phyloP scores from a whole-genome alignment of 1,140 invertebrate species.

The Danaus plexippus region DNA sequence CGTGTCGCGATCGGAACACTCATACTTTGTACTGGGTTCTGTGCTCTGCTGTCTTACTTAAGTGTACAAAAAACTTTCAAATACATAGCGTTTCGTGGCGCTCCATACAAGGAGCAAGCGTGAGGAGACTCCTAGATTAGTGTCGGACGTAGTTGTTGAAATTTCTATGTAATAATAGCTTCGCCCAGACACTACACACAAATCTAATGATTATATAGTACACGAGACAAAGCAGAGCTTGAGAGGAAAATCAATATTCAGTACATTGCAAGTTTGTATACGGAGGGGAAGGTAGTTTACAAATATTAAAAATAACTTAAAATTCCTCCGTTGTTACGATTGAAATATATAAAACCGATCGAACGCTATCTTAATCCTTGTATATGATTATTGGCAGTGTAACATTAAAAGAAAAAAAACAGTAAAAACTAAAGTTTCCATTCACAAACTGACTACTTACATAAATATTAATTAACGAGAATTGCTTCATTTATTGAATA shows the following conservation, averaged over 20 bases:
- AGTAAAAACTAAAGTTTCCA: slow-evolving; percentile 38
- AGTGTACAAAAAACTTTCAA: slow-evolving; percentile 24
- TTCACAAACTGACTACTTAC: slow-evolving; percentile 56
- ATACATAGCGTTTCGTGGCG: slow-evolving; percentile 15
- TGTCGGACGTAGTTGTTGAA: no score
- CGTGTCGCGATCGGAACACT: slow-evolving; percentile 23
- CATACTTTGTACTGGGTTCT: slow-evolving; percentile 59
- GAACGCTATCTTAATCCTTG: slow-evolving; percentile 58
- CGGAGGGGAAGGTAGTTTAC: slow-evolving; percentile 31
- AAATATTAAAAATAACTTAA: slow-evolving; percentile 65
- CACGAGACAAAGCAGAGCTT: slow-evolving; percentile 42
- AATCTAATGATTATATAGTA: slow-evolving; percentile 14
- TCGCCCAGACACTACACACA: slow-evolving; percentile 7
- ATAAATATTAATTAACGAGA: slow-evolving; percentile 67
- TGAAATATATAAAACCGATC: slow-evolving; percentile 67
- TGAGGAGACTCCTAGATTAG: not conserved
- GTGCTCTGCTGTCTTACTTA: slow-evolving; percentile 58
- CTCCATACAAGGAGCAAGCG: slow-evolving; percentile 5
- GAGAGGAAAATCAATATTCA: slow-evolving; percentile 21
- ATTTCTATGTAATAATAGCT: no score
- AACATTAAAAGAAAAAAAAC: slow-evolving; percentile 48
- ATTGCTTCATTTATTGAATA: slow-evolving; percentile 63
- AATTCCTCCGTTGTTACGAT: slow-evolving; percentile 55
- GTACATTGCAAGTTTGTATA: slow-evolving; percentile 27
- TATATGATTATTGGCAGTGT: slow-evolving; percentile 70